A percentile compares a stretch with the other conserved stretches of the same genome.
Conservation (phyloP, 1,140 invertebrate species). For the Drosophila ironensis region DNA sequence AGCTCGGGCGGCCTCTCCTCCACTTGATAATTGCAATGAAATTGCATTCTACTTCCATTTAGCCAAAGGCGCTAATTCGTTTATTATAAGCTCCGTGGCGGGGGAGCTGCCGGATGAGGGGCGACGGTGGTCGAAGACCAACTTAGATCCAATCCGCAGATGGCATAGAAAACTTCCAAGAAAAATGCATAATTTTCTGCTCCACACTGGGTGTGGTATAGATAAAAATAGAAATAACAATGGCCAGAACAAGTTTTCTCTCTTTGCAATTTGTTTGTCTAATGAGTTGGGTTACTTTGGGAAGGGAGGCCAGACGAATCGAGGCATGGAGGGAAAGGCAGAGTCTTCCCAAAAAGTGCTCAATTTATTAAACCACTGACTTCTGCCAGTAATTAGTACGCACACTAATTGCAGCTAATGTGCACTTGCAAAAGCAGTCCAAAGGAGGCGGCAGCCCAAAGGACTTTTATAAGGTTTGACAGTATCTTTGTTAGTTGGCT, state of each 20-base stretch:
- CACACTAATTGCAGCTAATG: conserved; percentile 65
- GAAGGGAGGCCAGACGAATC: background rate
- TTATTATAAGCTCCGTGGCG: conserved; percentile 56
- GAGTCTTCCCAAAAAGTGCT: too few species aligned
- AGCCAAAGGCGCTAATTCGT: conserved; percentile 77
- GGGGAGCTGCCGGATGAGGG: background rate
- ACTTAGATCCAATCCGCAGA: conserved; percentile 55
- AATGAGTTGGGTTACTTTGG: conserved; percentile 15
- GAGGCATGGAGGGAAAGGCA: too few species aligned
- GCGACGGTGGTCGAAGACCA: background rate
- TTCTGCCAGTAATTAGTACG: conserved; percentile 48
- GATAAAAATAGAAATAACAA: conserved; percentile 46
- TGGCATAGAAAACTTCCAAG: conserved; percentile 56
- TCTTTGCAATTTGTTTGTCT: conserved; percentile 37
- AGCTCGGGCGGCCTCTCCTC: conserved; percentile 29
- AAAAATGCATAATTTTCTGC: conserved; percentile 68
- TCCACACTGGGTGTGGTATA: conserved; percentile 42
- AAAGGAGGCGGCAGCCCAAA: conserved; percentile 4
- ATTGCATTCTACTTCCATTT: conserved; percentile 73
- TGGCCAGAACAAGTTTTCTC: conserved; percentile 37
- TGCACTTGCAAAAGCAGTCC: conserved; percentile 27
- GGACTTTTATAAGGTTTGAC: conserved; percentile 46
- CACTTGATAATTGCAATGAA: conserved; percentile 80
- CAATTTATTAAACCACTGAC: conserved; percentile 30
- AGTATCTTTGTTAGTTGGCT: conserved; percentile 32